These are phyloP conservation scores for Parnassius apollo DNA, from an alignment of 2,888 invertebrate genomes.

Conservation along the genomic window DNA sequence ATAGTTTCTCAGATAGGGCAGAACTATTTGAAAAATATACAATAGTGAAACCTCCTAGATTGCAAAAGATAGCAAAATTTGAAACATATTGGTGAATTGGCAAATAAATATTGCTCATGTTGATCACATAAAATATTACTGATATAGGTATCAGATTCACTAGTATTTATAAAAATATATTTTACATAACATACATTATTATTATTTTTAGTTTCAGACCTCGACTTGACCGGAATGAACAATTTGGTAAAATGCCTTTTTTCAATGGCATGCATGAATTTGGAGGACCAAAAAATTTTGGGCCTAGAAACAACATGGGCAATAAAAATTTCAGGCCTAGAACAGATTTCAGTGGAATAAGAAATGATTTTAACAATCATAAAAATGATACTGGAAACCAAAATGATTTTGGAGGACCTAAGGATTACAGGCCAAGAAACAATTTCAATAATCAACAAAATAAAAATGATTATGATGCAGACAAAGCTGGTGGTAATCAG, in stretches of 20 bases:
- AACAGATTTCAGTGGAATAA: constrained; percentile 73
- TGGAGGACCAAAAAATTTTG: constrained; percentile 76
- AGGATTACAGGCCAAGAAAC: constrained; percentile 68
- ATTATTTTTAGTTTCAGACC: constrained; percentile 75
- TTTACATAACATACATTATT: no score
- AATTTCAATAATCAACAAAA: constrained; percentile 68
- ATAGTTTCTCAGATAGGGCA: no score
- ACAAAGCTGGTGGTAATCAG: constrained; percentile 62
- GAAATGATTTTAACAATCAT: constrained; percentile 62
- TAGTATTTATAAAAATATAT: no score
- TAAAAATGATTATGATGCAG: constrained; percentile 64
- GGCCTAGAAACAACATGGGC: constrained; percentile 65
- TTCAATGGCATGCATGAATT: constrained; percentile 68
- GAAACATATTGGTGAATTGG: no score
- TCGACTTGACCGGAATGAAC: constrained; percentile 84
- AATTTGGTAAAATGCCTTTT: constrained; percentile 81
- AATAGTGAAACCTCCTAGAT: no score
- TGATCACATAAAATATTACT: no score
- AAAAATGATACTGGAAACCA: constrained; percentile 55
- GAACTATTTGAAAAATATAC: no score
- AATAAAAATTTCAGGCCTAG: constrained; percentile 75
- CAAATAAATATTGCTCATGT: no score
- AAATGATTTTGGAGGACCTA: constrained; percentile 75
- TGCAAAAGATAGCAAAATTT: no score
- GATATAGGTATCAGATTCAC: no score